A percentile compares a stretch with the other conserved stretches of the same genome.
phyloP scores from a whole-genome alignment of 2,888 invertebrate genomes.

The Elgonia sp. region DNA sequence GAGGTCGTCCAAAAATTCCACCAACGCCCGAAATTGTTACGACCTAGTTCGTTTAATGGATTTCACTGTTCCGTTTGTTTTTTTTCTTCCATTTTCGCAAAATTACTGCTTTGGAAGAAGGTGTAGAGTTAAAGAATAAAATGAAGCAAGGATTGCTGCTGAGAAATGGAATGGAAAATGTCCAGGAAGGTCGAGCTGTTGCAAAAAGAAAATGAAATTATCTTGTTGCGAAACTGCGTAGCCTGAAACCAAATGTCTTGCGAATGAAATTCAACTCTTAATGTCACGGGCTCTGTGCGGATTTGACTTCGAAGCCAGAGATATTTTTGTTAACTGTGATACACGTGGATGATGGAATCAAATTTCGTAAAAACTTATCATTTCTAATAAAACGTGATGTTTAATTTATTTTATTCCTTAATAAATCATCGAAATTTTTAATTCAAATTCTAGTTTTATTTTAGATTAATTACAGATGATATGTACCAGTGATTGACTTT shows the following conservation, averaged over 20 bases:
- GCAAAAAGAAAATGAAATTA: slow-evolving; percentile 45
- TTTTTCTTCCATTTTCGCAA: too few species aligned
- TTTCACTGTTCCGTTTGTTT: neutral
- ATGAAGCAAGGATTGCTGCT: slow-evolving; percentile 48
- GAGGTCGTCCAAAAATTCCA: neutral
- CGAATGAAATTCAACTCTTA: neutral
- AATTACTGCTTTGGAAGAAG: neutral
- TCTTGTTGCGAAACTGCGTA: slow-evolving; percentile 28
- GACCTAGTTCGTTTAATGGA: neutral
- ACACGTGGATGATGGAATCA: too few species aligned
- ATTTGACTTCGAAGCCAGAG: neutral
- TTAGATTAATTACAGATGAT: too few species aligned
- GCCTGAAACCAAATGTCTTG: slow-evolving; percentile 7
- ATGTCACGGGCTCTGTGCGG: neutral
- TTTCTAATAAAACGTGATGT: too few species aligned
- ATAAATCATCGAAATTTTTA: too few species aligned
- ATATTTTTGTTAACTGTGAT: too few species aligned
- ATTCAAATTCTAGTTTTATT: too few species aligned
- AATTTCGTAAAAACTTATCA: too few species aligned
- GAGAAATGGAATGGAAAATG: slow-evolving; percentile 61
- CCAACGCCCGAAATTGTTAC: neutral
- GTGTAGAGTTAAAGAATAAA: slow-evolving; percentile 12
- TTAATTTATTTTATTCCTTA: too few species aligned
- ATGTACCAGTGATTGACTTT: too few species aligned
- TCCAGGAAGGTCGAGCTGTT: slow-evolving; percentile 54